phyloP scores from a whole-genome alignment of 2,888 invertebrate genomes.

The Deilephila porcellus region DNA sequence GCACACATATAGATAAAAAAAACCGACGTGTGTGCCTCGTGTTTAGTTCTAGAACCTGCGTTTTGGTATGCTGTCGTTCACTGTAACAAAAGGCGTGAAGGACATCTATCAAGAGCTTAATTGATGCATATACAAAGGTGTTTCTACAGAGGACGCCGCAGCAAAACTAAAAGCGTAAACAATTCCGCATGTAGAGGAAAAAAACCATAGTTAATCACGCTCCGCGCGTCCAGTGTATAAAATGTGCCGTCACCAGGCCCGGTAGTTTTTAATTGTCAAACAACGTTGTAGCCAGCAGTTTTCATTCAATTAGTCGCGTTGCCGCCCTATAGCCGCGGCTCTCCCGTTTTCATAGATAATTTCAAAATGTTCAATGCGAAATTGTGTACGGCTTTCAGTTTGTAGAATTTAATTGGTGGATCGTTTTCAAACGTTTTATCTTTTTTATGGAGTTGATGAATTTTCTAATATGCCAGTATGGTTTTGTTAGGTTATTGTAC shows the following conservation, averaged over 20 bases:
- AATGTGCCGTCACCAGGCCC: constrained; percentile 22
- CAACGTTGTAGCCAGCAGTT: constrained; percentile 45
- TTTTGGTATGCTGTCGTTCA: too few species aligned
- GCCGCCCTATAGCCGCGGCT: constrained; percentile 27
- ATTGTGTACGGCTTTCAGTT: constrained; percentile 6
- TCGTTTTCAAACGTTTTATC: neutral
- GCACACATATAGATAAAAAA: too few species aligned
- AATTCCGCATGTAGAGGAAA: neutral
- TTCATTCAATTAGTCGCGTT: constrained; percentile 55
- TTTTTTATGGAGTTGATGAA: neutral
- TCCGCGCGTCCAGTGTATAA: constrained; percentile 17
- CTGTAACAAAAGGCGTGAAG: too few species aligned
- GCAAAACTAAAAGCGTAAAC: constrained; percentile 15
- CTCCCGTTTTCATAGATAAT: constrained; percentile 26
- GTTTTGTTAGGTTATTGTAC: too few species aligned
- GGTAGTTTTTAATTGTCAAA: constrained; percentile 57
- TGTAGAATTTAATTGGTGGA: constrained; percentile 1
- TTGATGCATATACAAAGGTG: neutral
- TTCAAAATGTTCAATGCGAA: constrained; percentile 16
- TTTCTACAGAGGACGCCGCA: neutral
- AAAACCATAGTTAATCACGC: constrained; percentile 20
- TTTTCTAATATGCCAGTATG: neutral
- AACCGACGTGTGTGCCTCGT: too few species aligned
- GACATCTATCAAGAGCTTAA: too few species aligned
- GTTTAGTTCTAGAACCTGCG: too few species aligned